These are phyloP conservation scores for Euspilapteryx auroguttella DNA, from an alignment of 2,888 invertebrate genomes.

Conservation along the genomic window DNA sequence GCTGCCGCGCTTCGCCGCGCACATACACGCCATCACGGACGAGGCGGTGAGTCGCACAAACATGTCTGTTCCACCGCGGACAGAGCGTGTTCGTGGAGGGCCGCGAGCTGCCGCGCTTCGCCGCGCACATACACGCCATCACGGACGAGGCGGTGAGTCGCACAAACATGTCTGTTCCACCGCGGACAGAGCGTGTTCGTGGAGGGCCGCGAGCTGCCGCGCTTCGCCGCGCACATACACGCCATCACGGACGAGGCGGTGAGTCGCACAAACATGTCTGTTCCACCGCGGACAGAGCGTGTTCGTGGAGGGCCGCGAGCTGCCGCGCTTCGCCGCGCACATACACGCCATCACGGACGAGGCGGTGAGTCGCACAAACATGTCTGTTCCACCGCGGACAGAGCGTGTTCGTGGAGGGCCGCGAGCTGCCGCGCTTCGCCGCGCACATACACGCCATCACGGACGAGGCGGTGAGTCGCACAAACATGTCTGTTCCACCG, in stretches of 20 bases:
- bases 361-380: slow-evolving; percentile 39
- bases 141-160: slow-evolving; percentile 75
- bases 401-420: slow-evolving; percentile 20
- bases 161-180: slow-evolving; percentile 74
- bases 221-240: slow-evolving; percentile 78
- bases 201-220: no score
- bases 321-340: slow-evolving; percentile 77
- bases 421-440: slow-evolving; percentile 76
- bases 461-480: slow-evolving; percentile 65
- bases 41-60: slow-evolving; percentile 66
- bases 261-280: slow-evolving; percentile 16
- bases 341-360: slow-evolving; percentile 81
- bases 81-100: slow-evolving; percentile 72
- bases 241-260: slow-evolving; percentile 78
- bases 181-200: slow-evolving; percentile 82
- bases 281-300: neutral
- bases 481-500: slow-evolving; percentile 78
- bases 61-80: slow-evolving; percentile 85
- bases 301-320: no score
- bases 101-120: slow-evolving; percentile 67
- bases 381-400: slow-evolving; percentile 15
- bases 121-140: slow-evolving; percentile 79
- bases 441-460: slow-evolving; percentile 81
- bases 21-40: slow-evolving; percentile 78
- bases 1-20: slow-evolving; percentile 67